Evolutionary conservation across 2,888 invertebrate genomes (phyloP), one percentile per base, ranked within the genome.

Genomic region (Sminthurinus aureus): DNA sequence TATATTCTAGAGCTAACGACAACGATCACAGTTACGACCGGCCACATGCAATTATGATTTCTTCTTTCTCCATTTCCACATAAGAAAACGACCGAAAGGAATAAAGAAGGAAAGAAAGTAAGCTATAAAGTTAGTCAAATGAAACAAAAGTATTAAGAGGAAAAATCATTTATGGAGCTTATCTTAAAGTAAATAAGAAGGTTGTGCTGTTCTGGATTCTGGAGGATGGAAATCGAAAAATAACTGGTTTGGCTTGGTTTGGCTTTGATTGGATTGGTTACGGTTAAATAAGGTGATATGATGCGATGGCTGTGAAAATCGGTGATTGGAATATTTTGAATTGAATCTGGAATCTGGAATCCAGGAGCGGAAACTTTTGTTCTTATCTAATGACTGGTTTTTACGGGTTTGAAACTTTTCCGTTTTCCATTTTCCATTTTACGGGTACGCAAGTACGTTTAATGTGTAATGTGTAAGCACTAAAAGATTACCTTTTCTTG

Each of bases 321-420:
- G 79, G 79, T 79, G 79, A 79, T 79, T 83, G 83, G 79, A 79
- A 77, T 83, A 79, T 73, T 79, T 83, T 83, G 79, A 79, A 79
- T 75, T 83, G 67, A 83, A 79, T 66, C 67, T 79, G 67, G 71
- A 71, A 8, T 66, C 18, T 66, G 66, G 67, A 83, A 79, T 66
- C 67, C 75, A 51, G 71, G 26, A 82, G 73, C 78, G 77, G 74
- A 81, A 74, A 79, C 83, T 83, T 79, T 83, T 83, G 69, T 75
- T 83, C 83, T 83, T 83, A 83, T 79, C 83, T 79, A 79, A 67
- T 79, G 67, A 67, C 67, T 51, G 78, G 78, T 83, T 83, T 38
- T 38, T 38, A 38, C 38, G 38, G 38, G n/a, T 64, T 64, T 64
- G 3, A 2, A 13, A 18, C 64, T 64, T n/a, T 64, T n/a, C 38